A percentile compares a stretch with the other conserved stretches of the same genome.
Evolutionary conservation across 2,113 vertebrate genomes (phyloP).

Genomic region (Podocnemis expansa): DNA sequence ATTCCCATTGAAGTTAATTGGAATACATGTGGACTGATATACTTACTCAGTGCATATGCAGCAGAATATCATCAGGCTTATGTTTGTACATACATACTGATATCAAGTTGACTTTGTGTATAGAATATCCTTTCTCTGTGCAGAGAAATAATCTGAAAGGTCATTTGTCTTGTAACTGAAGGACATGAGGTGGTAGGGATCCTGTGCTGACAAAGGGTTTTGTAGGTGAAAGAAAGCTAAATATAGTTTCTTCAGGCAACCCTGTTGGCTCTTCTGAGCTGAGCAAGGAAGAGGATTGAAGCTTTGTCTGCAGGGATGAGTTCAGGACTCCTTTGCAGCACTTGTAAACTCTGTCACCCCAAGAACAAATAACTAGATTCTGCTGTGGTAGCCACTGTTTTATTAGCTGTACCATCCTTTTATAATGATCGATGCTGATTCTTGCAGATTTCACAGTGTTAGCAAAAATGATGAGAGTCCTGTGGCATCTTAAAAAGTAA

Average conservation of each 20-base stretch:
- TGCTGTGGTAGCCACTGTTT: background rate
- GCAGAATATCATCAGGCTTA: background rate
- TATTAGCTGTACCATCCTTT: background rate
- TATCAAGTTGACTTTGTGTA: background rate
- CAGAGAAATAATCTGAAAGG: rapidly evolving
- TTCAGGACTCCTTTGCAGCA: rapidly evolving
- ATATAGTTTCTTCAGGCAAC: background rate
- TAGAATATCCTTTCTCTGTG: background rate
- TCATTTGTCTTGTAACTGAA: background rate
- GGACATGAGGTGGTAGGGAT: background rate
- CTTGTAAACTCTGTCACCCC: background rate
- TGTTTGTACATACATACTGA: background rate
- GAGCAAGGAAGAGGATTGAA: background rate
- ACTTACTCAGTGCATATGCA: background rate
- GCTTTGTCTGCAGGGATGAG: background rate
- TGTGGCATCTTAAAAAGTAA: too few species aligned
- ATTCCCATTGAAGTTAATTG: background rate
- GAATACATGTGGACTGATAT: background rate
- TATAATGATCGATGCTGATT: background rate
- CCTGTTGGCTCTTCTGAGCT: background rate
- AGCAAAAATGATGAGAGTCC: too few species aligned
- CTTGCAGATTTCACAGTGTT: background rate
- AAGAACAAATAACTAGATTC: background rate
- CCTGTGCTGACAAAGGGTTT: background rate
- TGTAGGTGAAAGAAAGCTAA: background rate